Evolutionary conservation across 2,113 vertebrate genomes (phyloP).

Genomic region (Triplophysa rosa): DNA sequence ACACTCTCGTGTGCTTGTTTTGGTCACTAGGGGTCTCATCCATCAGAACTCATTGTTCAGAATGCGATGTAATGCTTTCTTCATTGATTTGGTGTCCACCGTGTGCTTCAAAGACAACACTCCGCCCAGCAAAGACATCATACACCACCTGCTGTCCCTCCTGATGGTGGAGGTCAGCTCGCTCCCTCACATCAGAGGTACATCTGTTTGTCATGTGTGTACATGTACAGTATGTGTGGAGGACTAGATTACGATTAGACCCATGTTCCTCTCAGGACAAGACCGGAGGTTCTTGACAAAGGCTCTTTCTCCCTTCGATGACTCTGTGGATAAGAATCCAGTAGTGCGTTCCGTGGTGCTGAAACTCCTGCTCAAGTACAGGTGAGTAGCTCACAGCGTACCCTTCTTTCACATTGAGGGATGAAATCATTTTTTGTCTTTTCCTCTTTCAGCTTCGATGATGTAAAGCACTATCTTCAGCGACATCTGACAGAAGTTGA

Average conservation of each 20-base stretch:
- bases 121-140: conserved; percentile 78
- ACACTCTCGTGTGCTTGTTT: neutral
- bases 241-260: neutral
- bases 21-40: conserved; percentile 60
- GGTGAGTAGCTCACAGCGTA: conserved; percentile 68
- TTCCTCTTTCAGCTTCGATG: conserved; percentile 75
- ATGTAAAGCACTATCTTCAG: conserved; percentile 82
- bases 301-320: conserved; percentile 86
- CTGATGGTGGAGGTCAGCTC: conserved; percentile 75
- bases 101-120: conserved; percentile 91
- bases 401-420: neutral
- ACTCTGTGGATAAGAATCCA: conserved; percentile 88
- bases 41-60: conserved; percentile 76
- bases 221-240: no score
- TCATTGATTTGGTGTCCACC: conserved; percentile 87
- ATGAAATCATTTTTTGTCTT: neutral
- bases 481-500: conserved; percentile 79
- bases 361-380: conserved; percentile 93
- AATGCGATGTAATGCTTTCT: conserved; percentile 88
- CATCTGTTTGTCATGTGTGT: neutral
- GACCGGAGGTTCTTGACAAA: conserved; percentile 73
- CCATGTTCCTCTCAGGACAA: conserved; percentile 5
- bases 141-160: conserved; percentile 77
- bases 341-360: conserved; percentile 89
- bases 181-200: conserved; percentile 57